Conservation (phyloP, 1,140 invertebrate species). For the Drosophila littoralis region DNA sequence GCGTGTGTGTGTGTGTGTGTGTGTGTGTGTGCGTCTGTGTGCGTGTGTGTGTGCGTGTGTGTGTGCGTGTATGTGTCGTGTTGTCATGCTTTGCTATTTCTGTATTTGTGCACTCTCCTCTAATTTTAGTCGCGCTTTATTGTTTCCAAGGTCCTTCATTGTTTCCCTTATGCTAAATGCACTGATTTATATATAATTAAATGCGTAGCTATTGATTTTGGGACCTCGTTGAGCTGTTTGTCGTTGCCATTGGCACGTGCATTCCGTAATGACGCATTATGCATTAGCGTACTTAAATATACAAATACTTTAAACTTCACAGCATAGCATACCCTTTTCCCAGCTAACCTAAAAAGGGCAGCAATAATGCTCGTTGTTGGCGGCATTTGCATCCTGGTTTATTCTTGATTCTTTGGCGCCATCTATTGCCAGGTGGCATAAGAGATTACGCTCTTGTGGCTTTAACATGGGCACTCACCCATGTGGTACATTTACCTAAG, state of each 20-base stretch:
- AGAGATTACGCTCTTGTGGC: no score
- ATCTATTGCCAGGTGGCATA: not conserved
- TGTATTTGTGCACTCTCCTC: not conserved
- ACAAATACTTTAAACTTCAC: not conserved
- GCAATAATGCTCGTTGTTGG: not conserved
- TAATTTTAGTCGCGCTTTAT: conserved; percentile 31
- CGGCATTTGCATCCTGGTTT: not conserved
- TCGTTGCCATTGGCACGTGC: conserved; percentile 44
- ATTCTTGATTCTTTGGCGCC: not conserved
- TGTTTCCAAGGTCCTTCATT: conserved; percentile 29
- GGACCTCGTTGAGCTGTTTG: conserved; percentile 29
- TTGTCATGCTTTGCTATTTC: not conserved
- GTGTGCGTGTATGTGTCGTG: not conserved
- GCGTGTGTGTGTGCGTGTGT: not conserved
- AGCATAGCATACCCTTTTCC: no score
- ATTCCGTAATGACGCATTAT: conserved; percentile 22
- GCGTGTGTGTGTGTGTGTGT: no score
- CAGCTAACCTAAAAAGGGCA: no score
- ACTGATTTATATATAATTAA: conserved; percentile 40
- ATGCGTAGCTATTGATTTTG: conserved; percentile 29
- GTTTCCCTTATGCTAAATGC: conserved; percentile 7
- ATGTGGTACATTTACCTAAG: not conserved
- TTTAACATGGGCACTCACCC: not conserved
- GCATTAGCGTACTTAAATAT: not conserved
- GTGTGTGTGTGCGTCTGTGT: not conserved